Base-by-base conservation (phyloP, 2,888 invertebrate genomes). In the Cosmorhoe ocellata region DNA sequence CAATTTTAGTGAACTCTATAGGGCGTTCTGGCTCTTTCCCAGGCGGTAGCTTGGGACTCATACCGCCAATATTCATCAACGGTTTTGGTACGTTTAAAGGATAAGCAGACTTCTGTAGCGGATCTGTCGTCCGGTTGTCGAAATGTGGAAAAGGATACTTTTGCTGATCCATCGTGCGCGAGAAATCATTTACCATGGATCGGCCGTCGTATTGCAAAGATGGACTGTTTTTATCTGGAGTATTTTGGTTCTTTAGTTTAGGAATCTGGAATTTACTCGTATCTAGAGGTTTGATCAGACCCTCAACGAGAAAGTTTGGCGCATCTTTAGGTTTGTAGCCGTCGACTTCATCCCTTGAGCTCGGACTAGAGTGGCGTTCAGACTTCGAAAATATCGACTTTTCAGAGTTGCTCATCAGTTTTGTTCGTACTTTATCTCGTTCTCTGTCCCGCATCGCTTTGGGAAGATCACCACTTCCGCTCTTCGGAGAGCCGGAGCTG, bases 191-290 rank as follows among this genome's bases (percentile, higher is more conserved):
- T 3, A 89, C 84, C 76, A 88, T 74, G 1, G 88, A 81, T 4
- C 90, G 79, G 52, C 71, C 77, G 57, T 89, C 90, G 59, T 86
- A 89, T 49, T 86, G 88, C 0, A 85, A 74, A 0, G 79, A 76
- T 2, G 84, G 79, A 58, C 76, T 85, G 51, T 78, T 86, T 66
- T 91, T 91, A 58, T 91, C 91, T 7, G 84, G 81, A n/a, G 88
- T 81, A 18, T 75, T 83, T 66, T 89, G 85, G 58, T 88, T 91
- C 71, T 90, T 87, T 51, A 96, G 77, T 81, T 96, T 97, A 0
- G 96, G 96, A 68, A 97, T 97, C 88, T 97, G 97, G 84, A 96
- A 97, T 71, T 95, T 96, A 49, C 94, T 94, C 47, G 93, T 94
- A 66, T 96, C 94, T 27, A 95, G 79, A 7, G 95, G 93, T 69